phyloP scores from a whole-genome alignment of 1,140 invertebrate genomes.

The Spodoptera litura region DNA sequence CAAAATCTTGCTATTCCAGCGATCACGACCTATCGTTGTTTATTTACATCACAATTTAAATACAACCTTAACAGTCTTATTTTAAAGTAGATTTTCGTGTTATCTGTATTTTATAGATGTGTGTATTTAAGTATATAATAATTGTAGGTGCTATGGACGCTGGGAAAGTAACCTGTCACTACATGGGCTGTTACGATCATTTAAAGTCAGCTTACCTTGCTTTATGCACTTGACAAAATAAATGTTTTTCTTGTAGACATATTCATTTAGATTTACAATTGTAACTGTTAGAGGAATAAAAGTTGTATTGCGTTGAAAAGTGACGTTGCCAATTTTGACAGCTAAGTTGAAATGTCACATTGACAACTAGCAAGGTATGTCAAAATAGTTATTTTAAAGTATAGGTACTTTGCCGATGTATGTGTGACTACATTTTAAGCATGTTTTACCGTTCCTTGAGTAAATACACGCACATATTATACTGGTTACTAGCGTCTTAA shows the following conservation, averaged over 20 bases:
- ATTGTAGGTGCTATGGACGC: constrained; percentile 6
- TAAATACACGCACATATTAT: too few species aligned
- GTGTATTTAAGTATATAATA: constrained; percentile 39
- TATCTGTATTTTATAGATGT: constrained; percentile 2
- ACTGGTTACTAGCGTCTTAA: too few species aligned
- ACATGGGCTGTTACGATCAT: constrained; percentile 22
- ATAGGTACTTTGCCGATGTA: too few species aligned
- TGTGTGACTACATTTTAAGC: too few species aligned
- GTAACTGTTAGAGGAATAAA: too few species aligned
- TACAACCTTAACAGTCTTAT: neutral
- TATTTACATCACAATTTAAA: constrained; percentile 22
- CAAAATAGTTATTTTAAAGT: too few species aligned
- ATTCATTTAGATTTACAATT: too few species aligned
- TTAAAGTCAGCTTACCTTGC: constrained; percentile 15
- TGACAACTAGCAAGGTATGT: too few species aligned
- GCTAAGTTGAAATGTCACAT: too few species aligned
- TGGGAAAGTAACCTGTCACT: constrained; percentile 39
- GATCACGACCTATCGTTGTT: constrained; percentile 56
- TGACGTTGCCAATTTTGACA: too few species aligned
- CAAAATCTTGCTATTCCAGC: constrained; percentile 59
- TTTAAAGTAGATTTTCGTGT: constrained; percentile 30
- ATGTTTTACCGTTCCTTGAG: too few species aligned
- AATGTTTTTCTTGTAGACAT: neutral
- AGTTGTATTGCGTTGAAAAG: too few species aligned
- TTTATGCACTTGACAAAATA: constrained; percentile 5